Evolutionary conservation across 2,888 invertebrate genomes (phyloP).

Genomic region (Rhorus exstirpatorius): DNA sequence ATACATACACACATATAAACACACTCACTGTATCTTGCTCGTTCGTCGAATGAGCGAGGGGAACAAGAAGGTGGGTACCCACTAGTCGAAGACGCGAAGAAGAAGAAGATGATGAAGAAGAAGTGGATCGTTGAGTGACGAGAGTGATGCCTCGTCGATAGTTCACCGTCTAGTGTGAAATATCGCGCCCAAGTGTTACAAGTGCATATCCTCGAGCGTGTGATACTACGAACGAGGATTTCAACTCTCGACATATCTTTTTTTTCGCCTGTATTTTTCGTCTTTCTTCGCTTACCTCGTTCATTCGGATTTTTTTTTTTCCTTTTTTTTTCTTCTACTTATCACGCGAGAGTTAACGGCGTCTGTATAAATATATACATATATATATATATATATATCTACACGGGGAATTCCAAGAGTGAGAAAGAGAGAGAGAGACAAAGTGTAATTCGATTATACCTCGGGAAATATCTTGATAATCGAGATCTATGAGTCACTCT

Average conservation of each 20-base stretch:
- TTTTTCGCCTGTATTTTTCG: conserved; percentile 27
- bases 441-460: conserved; percentile 64
- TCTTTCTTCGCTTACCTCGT: conserved; percentile 36
- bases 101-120: conserved; percentile 57
- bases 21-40: no score
- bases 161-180: conserved; percentile 85
- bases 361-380: no score
- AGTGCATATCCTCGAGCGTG: conserved; percentile 73
- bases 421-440: conserved; percentile 30
- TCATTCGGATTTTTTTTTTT: conserved; percentile 33
- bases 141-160: conserved; percentile 72
- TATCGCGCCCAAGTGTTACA: conserved; percentile 86
- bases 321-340: conserved; percentile 47
- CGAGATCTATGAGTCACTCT: conserved; percentile 50
- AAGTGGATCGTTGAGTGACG: conserved; percentile 65
- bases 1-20: no score
- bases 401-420: conserved; percentile 17
- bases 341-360: conserved; percentile 53
- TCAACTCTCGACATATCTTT: conserved; percentile 42
- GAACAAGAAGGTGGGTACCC: conserved; percentile 55
- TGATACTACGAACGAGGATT: conserved; percentile 37
- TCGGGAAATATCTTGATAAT: conserved; percentile 61
- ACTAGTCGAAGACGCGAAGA: conserved; percentile 24
- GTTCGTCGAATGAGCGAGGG: conserved; percentile 41
- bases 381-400: no score